Percentiles rank a stretch among this genome's conserved stretches.
Conservation (phyloP, 2,888 invertebrate species). For the Catotricha subobsoleta region DNA sequence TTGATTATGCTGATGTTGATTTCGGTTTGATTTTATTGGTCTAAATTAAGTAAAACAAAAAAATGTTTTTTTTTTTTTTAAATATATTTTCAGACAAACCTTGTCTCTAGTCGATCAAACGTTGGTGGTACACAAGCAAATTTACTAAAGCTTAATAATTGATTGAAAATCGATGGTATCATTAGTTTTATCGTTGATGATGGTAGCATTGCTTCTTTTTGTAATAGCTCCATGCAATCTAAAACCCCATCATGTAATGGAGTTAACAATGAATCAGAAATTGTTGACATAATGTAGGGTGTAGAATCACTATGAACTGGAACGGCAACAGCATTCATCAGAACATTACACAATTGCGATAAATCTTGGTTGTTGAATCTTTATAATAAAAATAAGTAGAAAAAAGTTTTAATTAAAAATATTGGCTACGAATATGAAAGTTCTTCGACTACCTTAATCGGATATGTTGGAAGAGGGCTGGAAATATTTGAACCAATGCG, state of each 20-base stretch:
- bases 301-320: conserved; percentile 66
- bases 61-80: neutral
- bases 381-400: conserved; percentile 13
- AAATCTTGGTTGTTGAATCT: conserved; percentile 43
- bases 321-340: conserved; percentile 60
- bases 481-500: conserved; percentile 88
- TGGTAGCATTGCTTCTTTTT: conserved; percentile 49
- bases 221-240: conserved; percentile 72
- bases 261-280: conserved; percentile 62
- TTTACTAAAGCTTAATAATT: conserved; percentile 45
- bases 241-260: conserved; percentile 70
- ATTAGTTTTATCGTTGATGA: conserved; percentile 40
- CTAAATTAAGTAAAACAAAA: neutral
- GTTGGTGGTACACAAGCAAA: conserved; percentile 51
- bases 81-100: too few species aligned
- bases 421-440: conserved; percentile 12
- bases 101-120: conserved; percentile 36
- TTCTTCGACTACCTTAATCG: conserved; percentile 38
- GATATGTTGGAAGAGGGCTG: conserved; percentile 82
- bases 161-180: conserved; percentile 48
- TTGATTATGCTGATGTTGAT: conserved; percentile 13
- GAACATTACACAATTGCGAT: conserved; percentile 54
- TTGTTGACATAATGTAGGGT: conserved; percentile 61
- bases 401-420: neutral
- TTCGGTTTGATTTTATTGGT: conserved; percentile 8